Evolutionary conservation across 2,797 vertebrate genomes (phyloP), one percentile per base, ranked within the genome.

Genomic region (Scolopax bukidnonensis): DNA sequence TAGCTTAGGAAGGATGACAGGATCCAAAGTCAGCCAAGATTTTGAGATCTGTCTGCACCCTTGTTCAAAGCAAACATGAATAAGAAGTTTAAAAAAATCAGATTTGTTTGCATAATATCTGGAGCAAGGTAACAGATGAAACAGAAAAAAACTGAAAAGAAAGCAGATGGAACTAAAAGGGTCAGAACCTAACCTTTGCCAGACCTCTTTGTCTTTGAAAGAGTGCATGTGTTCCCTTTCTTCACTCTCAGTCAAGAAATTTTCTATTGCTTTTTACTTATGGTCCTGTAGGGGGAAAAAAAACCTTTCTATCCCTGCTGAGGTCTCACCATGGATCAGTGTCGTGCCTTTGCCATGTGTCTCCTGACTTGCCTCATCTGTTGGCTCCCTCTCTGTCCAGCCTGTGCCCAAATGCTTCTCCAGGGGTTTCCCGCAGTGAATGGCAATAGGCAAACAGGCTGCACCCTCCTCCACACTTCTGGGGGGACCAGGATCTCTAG

Each of bases 41-140:
- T 84, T 48, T 91, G 69, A 81, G 75, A 50, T 53, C 60, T 85
- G 69, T 94, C 94, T 79, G 50, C 83, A 90, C 16, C 30, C 45
- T 68, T 65, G 41, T 71, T 93, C 91, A 92, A 87, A 87, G 50
- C 36, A 92, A 85, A 56, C 33, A 41, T 2, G 1, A n/a, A 64
- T 33, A 21, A 33, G 25, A 67, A 38, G 9, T 15, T 43, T 63
- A 15, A 18, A 30, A n/a, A 8, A 41, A 11, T 16, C 14, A 13
- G 25, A 18, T 69, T 63, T 82, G 19, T 91, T 91, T 77, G 25
- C 64, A n/a, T 69, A 51, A 41, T 60, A 69, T 80, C 71, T 93
- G 68, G 63, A 85, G 67, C 25, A 36, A 56, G 15, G 57, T 84
- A 50, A 33, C 7, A 40, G 41, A 73, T 6, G 30, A 87, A 89